phyloP scores from a whole-genome alignment of 2,797 vertebrate genomes.

The Tachyglossus aculeatus region DNA sequence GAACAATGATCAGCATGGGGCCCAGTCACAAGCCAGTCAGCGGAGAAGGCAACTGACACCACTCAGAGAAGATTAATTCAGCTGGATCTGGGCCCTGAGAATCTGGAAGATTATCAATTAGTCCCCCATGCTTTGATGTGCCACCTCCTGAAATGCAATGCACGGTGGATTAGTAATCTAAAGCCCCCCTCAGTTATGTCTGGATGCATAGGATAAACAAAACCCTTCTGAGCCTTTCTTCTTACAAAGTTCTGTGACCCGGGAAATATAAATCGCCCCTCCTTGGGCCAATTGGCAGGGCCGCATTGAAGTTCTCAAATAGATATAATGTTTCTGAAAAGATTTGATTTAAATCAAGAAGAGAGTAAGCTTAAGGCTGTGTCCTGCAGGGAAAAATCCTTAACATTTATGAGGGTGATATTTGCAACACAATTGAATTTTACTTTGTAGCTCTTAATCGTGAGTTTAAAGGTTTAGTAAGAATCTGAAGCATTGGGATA shows the following conservation, averaged over 20 bases:
- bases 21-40: background rate
- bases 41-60: background rate
- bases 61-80: background rate
- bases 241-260: background rate
- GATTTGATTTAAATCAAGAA: conserved; percentile 13
- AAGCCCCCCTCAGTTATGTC: background rate
- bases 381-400: background rate
- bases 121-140: background rate
- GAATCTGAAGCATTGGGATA: background rate
- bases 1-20: background rate
- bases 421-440: background rate
- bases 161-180: background rate
- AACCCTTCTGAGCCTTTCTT: background rate
- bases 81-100: background rate
- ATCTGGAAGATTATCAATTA: background rate
- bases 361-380: background rate
- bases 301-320: background rate
- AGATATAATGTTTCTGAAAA: background rate
- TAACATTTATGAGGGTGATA: background rate
- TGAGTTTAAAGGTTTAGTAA: background rate
- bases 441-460: background rate
- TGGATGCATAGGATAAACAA: background rate
- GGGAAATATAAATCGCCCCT: background rate
- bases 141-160: background rate
- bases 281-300: background rate